Evolutionary conservation across 1,140 invertebrate genomes (phyloP).

Genomic region (Procambarus virginalis): DNA sequence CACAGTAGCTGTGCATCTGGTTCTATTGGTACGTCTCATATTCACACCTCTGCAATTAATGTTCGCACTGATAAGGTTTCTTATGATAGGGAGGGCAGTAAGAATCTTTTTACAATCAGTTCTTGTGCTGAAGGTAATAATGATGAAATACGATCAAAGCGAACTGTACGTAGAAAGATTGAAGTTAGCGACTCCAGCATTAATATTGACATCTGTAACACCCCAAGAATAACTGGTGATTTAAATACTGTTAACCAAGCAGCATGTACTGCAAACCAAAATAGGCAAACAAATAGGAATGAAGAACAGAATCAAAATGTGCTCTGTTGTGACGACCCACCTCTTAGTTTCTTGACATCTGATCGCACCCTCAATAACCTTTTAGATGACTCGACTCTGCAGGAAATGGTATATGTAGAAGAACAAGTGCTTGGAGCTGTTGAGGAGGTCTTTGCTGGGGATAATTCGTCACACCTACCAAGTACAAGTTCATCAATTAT

Average conservation of each 20-base stretch:
- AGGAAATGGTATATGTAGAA: slow-evolving; percentile 61
- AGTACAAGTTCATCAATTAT: slow-evolving; percentile 39
- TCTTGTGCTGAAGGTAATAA: neutral
- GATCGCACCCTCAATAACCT: slow-evolving; percentile 53
- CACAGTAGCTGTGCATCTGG: slow-evolving; percentile 12
- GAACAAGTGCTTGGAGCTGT: slow-evolving; percentile 58
- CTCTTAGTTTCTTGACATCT: slow-evolving; percentile 37
- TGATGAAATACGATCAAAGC: neutral
- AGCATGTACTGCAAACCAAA: slow-evolving; percentile 16
- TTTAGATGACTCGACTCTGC: slow-evolving; percentile 36
- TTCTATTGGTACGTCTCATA: neutral
- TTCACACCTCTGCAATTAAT: neutral
- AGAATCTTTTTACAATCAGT: neutral
- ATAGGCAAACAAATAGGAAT: slow-evolving; percentile 6
- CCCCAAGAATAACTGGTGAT: slow-evolving; percentile 6
- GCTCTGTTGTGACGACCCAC: slow-evolving; percentile 35
- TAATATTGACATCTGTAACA: slow-evolving; percentile 4
- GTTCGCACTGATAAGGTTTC: neutral
- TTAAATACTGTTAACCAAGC: slow-evolving; percentile 4
- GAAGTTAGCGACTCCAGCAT: neutral
- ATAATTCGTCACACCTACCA: slow-evolving; percentile 21
- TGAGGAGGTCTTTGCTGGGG: slow-evolving; percentile 55
- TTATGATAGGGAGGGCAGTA: neutral
- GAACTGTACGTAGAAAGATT: neutral
- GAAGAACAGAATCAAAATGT: slow-evolving; percentile 19